Conservation (phyloP, 2,888 invertebrate species). For the Coleophora flavipennella region DNA sequence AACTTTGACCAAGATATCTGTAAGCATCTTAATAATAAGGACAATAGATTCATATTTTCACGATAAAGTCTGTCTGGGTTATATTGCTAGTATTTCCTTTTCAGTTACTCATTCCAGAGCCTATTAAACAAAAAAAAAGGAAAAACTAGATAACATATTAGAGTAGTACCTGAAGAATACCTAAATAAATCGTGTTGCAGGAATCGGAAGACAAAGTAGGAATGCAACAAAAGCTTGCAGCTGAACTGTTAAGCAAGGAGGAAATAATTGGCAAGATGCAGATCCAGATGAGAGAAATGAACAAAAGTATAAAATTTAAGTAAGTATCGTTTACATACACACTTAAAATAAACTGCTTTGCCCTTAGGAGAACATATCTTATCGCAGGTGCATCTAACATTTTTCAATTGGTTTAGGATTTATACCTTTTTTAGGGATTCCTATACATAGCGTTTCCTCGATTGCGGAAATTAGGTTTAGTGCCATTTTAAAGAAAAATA, state of each 20-base stretch:
- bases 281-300: slow-evolving; percentile 51
- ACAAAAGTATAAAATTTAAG: slow-evolving; percentile 58
- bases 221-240: slow-evolving; percentile 61
- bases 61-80: background rate
- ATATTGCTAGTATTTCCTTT: slow-evolving; percentile 28
- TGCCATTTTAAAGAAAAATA: too few species aligned
- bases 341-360: too few species aligned
- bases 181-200: slow-evolving; percentile 27
- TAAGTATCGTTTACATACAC: slow-evolving; percentile 26
- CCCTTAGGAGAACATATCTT: too few species aligned
- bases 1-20: slow-evolving; percentile 54
- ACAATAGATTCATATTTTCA: slow-evolving; percentile 1
- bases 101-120: slow-evolving; percentile 47
- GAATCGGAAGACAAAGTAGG: slow-evolving; percentile 57
- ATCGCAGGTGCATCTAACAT: too few species aligned
- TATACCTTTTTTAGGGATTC: too few species aligned
- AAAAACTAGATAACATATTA: too few species aligned
- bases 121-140: slow-evolving; percentile 12
- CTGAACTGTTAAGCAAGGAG: slow-evolving; percentile 60
- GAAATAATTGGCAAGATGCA: slow-evolving; percentile 60
- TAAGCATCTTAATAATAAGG: slow-evolving; percentile 22
- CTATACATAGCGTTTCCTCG: too few species aligned
- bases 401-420: too few species aligned
- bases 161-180: background rate
- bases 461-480: too few species aligned